phyloP scores from a whole-genome alignment of 1,140 invertebrate genomes.

The Caenorhabditis brenneri region DNA sequence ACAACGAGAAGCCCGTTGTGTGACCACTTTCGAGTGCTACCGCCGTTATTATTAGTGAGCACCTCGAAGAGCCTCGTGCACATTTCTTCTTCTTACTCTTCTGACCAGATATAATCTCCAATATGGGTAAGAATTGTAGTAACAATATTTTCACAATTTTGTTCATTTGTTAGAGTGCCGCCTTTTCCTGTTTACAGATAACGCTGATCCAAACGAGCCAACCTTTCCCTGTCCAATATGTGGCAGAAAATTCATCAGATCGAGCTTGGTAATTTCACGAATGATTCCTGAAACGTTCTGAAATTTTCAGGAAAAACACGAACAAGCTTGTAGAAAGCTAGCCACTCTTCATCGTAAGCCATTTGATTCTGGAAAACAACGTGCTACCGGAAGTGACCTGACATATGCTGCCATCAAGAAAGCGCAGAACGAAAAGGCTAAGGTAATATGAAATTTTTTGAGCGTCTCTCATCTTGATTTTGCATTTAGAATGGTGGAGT shows the following conservation, averaged over 20 bases:
- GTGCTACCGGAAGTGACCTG: conserved; percentile 79
- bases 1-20: conserved; percentile 37
- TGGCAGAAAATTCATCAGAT: conserved; percentile 47
- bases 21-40: conserved; percentile 19
- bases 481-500: conserved; percentile 50
- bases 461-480: conserved; percentile 65
- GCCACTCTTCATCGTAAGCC: conserved; percentile 77
- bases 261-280: conserved; percentile 36
- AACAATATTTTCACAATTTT: neutral
- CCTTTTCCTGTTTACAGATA: conserved; percentile 14
- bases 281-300: neutral
- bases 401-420: conserved; percentile 46
- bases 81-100: neutral
- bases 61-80: neutral
- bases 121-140: conserved; percentile 5
- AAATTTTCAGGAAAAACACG: conserved; percentile 76
- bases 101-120: neutral
- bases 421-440: conserved; percentile 77
- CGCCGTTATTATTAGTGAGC: conserved; percentile 38
- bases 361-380: conserved; percentile 84
- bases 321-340: conserved; percentile 81
- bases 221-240: conserved; percentile 31
- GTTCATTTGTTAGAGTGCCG: neutral
- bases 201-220: conserved; percentile 11
- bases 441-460: conserved; percentile 74